phyloP scores from a whole-genome alignment of 1,140 invertebrate species.

The Manduca sexta region DNA sequence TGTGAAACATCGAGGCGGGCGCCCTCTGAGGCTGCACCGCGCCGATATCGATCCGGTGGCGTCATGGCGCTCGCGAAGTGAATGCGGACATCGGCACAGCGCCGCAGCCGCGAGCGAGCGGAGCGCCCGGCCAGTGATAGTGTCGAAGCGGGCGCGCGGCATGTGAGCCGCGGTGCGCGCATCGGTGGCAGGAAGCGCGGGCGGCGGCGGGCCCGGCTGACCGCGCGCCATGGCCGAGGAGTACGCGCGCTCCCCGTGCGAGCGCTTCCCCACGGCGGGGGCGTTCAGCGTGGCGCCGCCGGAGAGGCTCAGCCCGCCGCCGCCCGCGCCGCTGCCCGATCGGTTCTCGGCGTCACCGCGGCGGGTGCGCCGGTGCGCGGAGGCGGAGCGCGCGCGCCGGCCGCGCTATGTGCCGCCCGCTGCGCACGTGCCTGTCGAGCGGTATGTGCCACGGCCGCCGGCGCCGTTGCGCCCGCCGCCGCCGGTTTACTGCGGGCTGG shows the following conservation, averaged over 20 bases:
- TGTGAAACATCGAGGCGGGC: conserved; percentile 39
- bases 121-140: conserved; percentile 42
- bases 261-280: conserved; percentile 69
- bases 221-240: conserved; percentile 65
- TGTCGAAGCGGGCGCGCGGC: conserved; percentile 44
- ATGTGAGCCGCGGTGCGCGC: conserved; percentile 52
- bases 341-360: conserved; percentile 73
- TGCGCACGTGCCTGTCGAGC: conserved; percentile 80
- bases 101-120: conserved; percentile 36
- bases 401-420: conserved; percentile 78
- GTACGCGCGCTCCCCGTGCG: conserved; percentile 73
- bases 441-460: conserved; percentile 78
- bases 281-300: conserved; percentile 71
- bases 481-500: conserved; percentile 65
- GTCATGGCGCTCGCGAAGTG: conserved; percentile 63
- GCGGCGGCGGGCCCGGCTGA: conserved; percentile 60
- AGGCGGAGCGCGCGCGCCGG: conserved; percentile 67
- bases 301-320: conserved; percentile 67
- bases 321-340: conserved; percentile 64
- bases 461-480: conserved; percentile 69
- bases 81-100: conserved; percentile 64
- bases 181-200: conserved; percentile 48
- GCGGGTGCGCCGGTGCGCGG: conserved; percentile 60
- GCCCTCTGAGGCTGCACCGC: conserved; percentile 63
- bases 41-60: conserved; percentile 65